Evolutionary conservation across 2,113 vertebrate species (phyloP), one percentile per base, ranked within the genome.

Genomic region (Hemichromis elongatus): DNA sequence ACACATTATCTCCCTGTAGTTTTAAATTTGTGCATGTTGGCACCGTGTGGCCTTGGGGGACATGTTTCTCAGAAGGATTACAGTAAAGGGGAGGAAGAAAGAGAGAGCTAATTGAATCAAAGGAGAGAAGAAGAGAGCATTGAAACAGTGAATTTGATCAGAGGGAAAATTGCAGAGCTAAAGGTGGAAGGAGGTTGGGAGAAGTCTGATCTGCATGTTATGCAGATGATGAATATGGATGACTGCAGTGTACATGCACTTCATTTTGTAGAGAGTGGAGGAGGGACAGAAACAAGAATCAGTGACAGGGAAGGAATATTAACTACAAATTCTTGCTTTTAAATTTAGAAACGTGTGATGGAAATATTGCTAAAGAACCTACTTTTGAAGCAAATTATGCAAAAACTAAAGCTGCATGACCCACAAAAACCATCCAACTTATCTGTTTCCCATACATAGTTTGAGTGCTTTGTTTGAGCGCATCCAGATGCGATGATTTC

Each of bases 21-120:
- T 81, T 40, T 8, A 73, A 6, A 28, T 81, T 26, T 59, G 14
- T 63, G 30, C 52, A 33, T 21, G 26, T 40, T 79, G 45, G 50
- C 97, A 96, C 87, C 6, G 8, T 79, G 97, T 97, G 89, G 97
- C 97, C 3, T 97, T 98, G 84, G 97, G 97, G 80, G 97, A 97
- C 91, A 97, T 97, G 89, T 97, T 97, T 92, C 97, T 95, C 97
- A 97, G 97, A 91, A 97, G 96, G 87, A 98, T 98, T 85, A 98
- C 96, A n/a, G 68, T 37, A 26, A 33, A 28, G 14, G 26, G 11
- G 28, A 77, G 42, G 16, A 26, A 83, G 55, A 55, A 45, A 54
- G 55, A 19, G 63, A 5, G 66, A 53, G 79, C 77, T 79, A 84
- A 92, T 87, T 37, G 8, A 88, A 92, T 93, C 84, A 89, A 52